Percentiles rank a stretch among this genome's conserved stretches.
phyloP scores from a whole-genome alignment of 2,113 vertebrate species.

The Podarcis raffonei region DNA sequence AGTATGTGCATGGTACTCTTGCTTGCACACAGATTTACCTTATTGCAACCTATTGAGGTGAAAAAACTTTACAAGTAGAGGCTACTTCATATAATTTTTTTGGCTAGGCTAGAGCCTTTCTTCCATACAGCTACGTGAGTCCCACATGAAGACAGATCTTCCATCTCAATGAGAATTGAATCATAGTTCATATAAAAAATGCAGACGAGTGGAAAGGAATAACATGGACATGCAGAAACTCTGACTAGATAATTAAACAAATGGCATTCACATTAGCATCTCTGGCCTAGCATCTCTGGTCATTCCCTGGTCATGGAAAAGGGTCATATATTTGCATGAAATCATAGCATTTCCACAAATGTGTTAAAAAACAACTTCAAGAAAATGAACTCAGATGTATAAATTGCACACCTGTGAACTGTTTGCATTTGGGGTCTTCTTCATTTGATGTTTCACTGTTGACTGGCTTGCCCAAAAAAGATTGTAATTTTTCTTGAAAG shows the following conservation, averaged over 20 bases:
- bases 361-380: not conserved
- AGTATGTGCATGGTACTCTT: not conserved
- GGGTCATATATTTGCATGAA: not conserved
- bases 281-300: not conserved
- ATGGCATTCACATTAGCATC: fast-evolving
- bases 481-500: slow-evolving; percentile 86
- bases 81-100: not conserved
- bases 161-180: not conserved
- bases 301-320: not conserved
- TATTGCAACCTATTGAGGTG: not conserved
- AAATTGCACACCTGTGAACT: slow-evolving; percentile 78
- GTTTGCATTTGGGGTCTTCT: slow-evolving; percentile 62
- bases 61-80: not conserved
- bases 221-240: not conserved
- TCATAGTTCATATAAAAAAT: not conserved
- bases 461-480: slow-evolving; percentile 78
- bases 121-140: not conserved
- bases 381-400: not conserved
- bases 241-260: not conserved
- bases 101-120: not conserved
- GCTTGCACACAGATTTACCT: not conserved
- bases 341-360: not conserved
- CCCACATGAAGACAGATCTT: not conserved
- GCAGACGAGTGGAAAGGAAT: fast-evolving
- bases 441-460: slow-evolving; percentile 49